Evolutionary conservation across 2,888 invertebrate genomes (phyloP), one percentile per base, ranked within the genome.

Genomic region (Amphiduros pacificus): DNA sequence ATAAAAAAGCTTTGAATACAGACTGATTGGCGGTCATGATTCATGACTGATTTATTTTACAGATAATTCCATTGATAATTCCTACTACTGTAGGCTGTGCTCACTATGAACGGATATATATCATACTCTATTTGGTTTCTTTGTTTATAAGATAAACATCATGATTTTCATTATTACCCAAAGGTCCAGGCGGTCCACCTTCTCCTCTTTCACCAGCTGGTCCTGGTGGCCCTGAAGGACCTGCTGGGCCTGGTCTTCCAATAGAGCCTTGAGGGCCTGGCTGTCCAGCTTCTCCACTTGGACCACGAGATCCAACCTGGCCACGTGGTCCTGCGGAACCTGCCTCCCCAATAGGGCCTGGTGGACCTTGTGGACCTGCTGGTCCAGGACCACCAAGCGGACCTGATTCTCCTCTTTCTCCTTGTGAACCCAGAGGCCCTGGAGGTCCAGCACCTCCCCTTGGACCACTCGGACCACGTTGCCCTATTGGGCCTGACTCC

Each of bases 281-380:
- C 1, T 14, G 59, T 53, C 60, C 60, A 20, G 54, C 32, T n/a
- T 36, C 29, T n/a, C 60, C 60, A 49, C 36, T 1, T 49, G 24
- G 31, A 11, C 62, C 62, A 27, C 90, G 89, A 66, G 86, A 86
- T 31, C 94, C 94, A 31, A 60, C 57, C 14, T 50, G 5, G 44
- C 69, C 69, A 20, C 41, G n/a, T 4, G 48, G 26, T 14, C 67
- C 67, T 26, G 36, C 22, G 22, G 48, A 17, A 0, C 67, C 67
- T 44, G 22, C 55, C 22, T 29, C 3, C 9, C 55, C 58, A n/a
- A 24, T 9, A 24, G 64, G 41, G 49, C 65, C 66, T 5, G 50
- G 32, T 20, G 55, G 57, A 57, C 63, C 63, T 1, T 24, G 22
- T 17, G 60, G 53, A 17, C 63, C 63, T 28, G 24, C 53, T 26